phyloP scores from a whole-genome alignment of 1,140 invertebrate species.

The Stegodyphus dumicola region DNA sequence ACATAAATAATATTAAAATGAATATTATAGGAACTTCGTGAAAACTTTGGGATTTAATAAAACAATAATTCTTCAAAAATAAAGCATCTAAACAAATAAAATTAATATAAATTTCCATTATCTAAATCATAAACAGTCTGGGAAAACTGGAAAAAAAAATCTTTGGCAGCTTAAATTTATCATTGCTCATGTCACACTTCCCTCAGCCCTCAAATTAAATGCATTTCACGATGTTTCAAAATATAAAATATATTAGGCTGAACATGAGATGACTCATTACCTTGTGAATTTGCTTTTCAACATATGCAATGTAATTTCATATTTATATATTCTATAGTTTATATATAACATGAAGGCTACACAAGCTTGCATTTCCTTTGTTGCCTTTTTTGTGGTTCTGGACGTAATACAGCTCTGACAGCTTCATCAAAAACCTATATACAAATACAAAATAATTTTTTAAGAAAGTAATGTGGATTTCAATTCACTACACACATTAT shows the following conservation, averaged over 20 bases:
- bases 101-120: too few relatives aligned
- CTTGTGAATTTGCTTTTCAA: slow-evolving; percentile 25
- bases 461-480: too few relatives aligned
- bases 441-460: background rate
- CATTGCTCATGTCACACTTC: slow-evolving; percentile 6
- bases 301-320: background rate
- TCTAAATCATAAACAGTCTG: too few relatives aligned
- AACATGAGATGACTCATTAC: slow-evolving; percentile 23
- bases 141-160: background rate
- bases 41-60: too few relatives aligned
- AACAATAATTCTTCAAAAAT: too few relatives aligned
- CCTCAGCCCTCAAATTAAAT: slow-evolving; percentile 45
- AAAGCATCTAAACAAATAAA: too few relatives aligned
- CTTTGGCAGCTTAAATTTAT: slow-evolving; percentile 16
- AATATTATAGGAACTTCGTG: too few relatives aligned
- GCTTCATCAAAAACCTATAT: slow-evolving; percentile 96
- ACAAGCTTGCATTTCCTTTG: slow-evolving; percentile 91
- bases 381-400: slow-evolving; percentile 89
- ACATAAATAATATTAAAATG: too few relatives aligned
- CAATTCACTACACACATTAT: too few relatives aligned
- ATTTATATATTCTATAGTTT: slow-evolving; percentile 21
- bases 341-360: slow-evolving; percentile 70
- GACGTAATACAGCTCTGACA: slow-evolving; percentile 91
- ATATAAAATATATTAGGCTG: slow-evolving; percentile 29
- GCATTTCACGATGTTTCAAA: slow-evolving; percentile 30